Percentiles rank a stretch among this genome's conserved stretches.
Evolutionary conservation across 2,113 vertebrate species (phyloP).

Genomic region (Varanus komodoensis): DNA sequence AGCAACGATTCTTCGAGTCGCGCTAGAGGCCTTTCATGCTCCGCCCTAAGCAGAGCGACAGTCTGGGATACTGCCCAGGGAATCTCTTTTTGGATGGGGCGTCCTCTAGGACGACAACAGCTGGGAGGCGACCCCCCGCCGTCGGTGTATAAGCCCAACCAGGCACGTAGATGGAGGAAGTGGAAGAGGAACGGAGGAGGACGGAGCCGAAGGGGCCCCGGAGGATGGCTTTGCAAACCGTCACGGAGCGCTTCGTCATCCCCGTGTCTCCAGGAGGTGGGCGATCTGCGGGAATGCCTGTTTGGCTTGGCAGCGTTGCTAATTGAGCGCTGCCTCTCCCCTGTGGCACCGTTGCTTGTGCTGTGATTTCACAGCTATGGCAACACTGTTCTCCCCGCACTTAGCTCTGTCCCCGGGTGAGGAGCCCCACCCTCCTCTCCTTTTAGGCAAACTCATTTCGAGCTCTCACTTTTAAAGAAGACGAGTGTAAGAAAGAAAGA

Average conservation of each 20-base stretch:
- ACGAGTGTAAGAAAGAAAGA: neutral
- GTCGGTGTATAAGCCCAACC: neutral
- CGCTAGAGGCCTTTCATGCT: too few relatives aligned
- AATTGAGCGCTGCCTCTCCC: slow-evolving; percentile 8
- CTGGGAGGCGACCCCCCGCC: too few relatives aligned
- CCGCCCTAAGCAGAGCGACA: too few relatives aligned
- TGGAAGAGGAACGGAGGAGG: neutral
- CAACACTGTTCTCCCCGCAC: neutral
- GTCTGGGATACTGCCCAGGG: too few relatives aligned
- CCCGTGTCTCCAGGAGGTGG: neutral
- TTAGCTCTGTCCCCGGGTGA: neutral
- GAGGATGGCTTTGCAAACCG: neutral
- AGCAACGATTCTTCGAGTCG: too few relatives aligned
- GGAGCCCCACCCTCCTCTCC: neutral
- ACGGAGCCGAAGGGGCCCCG: too few relatives aligned
- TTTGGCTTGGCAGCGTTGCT: neutral
- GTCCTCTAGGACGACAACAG: neutral
- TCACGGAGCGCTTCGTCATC: neutral
- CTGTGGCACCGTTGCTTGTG: neutral
- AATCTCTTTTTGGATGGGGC: neutral
- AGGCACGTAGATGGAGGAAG: neutral
- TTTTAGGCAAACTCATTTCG: slow-evolving; percentile 31
- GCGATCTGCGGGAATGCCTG: neutral
- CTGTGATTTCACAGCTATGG: slow-evolving; percentile 29
- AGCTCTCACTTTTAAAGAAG: too few relatives aligned